Percentiles rank a stretch among this genome's conserved stretches.
phyloP scores from a whole-genome alignment of 2,113 vertebrate species.

The Brachypodius melanocephalos region DNA sequence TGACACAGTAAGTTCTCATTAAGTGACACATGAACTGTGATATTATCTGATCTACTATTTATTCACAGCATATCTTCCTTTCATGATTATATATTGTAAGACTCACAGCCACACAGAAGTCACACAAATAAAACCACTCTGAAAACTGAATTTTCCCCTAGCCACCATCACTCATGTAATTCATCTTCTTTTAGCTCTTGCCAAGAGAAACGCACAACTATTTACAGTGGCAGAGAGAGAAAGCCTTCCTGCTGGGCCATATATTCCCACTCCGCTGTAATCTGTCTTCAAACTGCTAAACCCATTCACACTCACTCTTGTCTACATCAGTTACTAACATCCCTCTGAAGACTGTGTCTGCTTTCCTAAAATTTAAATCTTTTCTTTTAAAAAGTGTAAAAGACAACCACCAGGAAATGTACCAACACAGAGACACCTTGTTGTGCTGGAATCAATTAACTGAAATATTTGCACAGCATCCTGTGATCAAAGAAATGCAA shows the following conservation, averaged over 20 bases:
- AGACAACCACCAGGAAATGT: accelerated
- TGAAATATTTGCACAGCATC: not conserved
- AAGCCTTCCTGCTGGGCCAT: constrained; percentile 1
- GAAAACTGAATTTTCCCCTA: not conserved
- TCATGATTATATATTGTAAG: not conserved
- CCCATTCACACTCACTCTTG: not conserved
- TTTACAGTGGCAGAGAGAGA: not conserved
- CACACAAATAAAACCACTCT: not conserved
- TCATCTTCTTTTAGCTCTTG: constrained; percentile 2
- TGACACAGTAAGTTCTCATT: not conserved
- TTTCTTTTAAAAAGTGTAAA: not conserved
- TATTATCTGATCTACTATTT: constrained; percentile 24
- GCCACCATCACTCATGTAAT: not conserved
- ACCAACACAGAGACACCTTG: not conserved
- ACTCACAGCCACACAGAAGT: not conserved
- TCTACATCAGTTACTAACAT: not conserved
- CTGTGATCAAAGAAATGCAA: not conserved
- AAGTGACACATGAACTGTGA: not conserved
- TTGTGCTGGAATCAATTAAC: not conserved
- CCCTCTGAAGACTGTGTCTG: not conserved
- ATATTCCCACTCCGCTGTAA: not conserved
- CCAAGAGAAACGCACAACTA: not conserved
- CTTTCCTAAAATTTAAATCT: not conserved
- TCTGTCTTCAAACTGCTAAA: constrained; percentile 30
- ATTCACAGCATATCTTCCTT: not conserved